Percentiles rank a stretch among this genome's conserved stretches.
These are phyloP conservation scores for Thymelicus sylvestris DNA, from an alignment of 2,888 invertebrate species.

Conservation along the genomic window DNA sequence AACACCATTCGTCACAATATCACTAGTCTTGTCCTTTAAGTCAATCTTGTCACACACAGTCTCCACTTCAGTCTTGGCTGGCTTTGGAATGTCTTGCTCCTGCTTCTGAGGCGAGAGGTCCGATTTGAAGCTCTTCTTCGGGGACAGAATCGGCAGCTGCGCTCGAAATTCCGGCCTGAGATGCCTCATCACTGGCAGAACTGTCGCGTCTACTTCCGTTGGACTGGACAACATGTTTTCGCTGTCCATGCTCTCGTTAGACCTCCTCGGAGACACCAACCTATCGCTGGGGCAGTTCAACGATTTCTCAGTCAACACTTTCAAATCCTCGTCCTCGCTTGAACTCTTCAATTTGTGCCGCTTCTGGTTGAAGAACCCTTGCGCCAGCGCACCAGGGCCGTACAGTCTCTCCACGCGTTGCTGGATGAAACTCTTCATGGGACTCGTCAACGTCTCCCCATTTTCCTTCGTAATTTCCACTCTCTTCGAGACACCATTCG, in stretches of 20 bases:
- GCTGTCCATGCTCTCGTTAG: constrained; percentile 57
- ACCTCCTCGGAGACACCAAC: constrained; percentile 59
- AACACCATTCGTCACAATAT: constrained; percentile 62
- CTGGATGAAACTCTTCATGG: constrained; percentile 92
- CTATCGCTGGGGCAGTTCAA: constrained; percentile 68
- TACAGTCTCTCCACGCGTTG: constrained; percentile 95
- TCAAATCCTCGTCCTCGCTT: constrained; percentile 70
- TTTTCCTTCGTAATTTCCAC: constrained; percentile 80
- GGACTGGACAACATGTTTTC: constrained; percentile 62
- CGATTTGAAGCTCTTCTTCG: constrained; percentile 77
- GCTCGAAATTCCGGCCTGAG: constrained; percentile 94
- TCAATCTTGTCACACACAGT: constrained; percentile 6
- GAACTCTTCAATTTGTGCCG: constrained; percentile 77
- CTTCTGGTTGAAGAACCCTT: constrained; percentile 91
- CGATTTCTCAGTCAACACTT: constrained; percentile 73
- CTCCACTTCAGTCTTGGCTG: constrained; percentile 58
- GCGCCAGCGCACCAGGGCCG: constrained; percentile 94
- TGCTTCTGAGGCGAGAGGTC: constrained; percentile 69
- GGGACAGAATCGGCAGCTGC: constrained; percentile 89
- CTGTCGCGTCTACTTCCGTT: constrained; percentile 61
- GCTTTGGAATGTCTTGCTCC: constrained; percentile 68
- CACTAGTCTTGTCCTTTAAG: constrained; percentile 44
- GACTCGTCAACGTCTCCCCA: constrained; percentile 75
- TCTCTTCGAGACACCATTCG: constrained; percentile 75
- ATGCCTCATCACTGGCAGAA: constrained; percentile 92